These are phyloP conservation scores for Protobothrops flavoviridis DNA, from an alignment of 2,113 vertebrate genomes.

Conservation along the genomic window DNA sequence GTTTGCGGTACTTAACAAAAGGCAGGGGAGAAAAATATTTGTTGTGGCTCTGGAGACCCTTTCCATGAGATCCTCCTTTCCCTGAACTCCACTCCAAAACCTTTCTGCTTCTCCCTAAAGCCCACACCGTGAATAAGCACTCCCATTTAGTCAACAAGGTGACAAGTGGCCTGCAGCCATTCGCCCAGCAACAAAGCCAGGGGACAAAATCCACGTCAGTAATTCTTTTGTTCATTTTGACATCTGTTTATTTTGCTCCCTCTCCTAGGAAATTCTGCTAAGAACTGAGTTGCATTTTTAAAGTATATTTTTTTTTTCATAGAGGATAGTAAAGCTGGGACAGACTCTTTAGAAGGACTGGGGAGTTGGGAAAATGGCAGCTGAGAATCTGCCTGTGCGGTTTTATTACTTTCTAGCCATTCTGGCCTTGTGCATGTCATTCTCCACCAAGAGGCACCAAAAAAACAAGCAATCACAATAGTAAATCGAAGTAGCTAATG, in stretches of 20 bases:
- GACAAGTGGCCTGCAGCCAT: neutral
- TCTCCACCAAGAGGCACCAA: neutral
- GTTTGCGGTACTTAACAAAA: neutral
- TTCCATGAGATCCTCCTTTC: neutral
- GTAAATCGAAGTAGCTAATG: neutral
- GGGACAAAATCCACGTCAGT: neutral
- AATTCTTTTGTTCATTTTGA: neutral
- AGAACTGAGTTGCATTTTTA: neutral
- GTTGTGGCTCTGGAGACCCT: neutral
- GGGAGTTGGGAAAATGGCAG: neutral
- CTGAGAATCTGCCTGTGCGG: neutral
- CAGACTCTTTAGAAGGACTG: neutral
- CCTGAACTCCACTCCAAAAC: neutral
- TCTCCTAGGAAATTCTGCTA: neutral
- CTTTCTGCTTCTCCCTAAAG: neutral
- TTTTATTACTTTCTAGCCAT: neutral
- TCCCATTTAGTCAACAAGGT: neutral
- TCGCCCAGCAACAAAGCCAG: neutral
- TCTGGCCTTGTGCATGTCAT: neutral
- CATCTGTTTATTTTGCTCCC: neutral
- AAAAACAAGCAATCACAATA: neutral
- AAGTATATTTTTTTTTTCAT: neutral
- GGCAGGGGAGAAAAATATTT: neutral
- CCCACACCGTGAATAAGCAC: neutral
- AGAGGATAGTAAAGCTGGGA: neutral